Conservation (phyloP, 1,140 invertebrate species). For the Drosophila bipectinata region DNA sequence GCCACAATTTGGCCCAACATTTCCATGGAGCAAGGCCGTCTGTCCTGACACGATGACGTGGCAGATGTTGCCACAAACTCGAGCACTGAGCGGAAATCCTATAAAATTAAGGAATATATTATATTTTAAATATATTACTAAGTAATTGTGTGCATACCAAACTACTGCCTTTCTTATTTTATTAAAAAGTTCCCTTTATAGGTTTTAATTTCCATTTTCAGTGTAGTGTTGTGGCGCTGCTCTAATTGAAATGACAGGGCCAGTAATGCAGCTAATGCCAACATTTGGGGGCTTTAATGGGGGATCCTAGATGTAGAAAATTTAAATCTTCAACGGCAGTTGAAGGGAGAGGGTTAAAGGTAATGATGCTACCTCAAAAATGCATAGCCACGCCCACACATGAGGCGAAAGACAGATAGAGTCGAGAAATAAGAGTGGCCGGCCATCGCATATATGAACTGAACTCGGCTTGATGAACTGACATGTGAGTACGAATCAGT, state of each 20-base stretch:
- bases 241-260: constrained; percentile 39
- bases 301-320: neutral
- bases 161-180: neutral
- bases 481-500: constrained; percentile 40
- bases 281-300: constrained; percentile 12
- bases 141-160: neutral
- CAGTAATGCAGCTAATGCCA: constrained; percentile 29
- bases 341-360: constrained; percentile 7
- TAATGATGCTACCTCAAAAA: constrained; percentile 58
- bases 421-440: neutral
- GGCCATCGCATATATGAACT: constrained; percentile 15
- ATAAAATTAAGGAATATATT: neutral
- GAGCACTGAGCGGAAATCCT: neutral
- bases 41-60: constrained; percentile 35
- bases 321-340: constrained; percentile 11
- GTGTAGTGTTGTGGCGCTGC: neutral
- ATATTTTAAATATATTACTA: neutral
- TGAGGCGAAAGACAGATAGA: neutral
- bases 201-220: neutral
- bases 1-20: constrained; percentile 35
- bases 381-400: constrained; percentile 16
- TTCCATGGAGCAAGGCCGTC: constrained; percentile 24
- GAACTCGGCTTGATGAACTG: constrained; percentile 42
- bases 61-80: constrained; percentile 20
- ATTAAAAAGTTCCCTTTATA: neutral